These are phyloP conservation scores for Drosophila quasianomalipes DNA, from an alignment of 2,888 invertebrate genomes.

Conservation along the genomic window DNA sequence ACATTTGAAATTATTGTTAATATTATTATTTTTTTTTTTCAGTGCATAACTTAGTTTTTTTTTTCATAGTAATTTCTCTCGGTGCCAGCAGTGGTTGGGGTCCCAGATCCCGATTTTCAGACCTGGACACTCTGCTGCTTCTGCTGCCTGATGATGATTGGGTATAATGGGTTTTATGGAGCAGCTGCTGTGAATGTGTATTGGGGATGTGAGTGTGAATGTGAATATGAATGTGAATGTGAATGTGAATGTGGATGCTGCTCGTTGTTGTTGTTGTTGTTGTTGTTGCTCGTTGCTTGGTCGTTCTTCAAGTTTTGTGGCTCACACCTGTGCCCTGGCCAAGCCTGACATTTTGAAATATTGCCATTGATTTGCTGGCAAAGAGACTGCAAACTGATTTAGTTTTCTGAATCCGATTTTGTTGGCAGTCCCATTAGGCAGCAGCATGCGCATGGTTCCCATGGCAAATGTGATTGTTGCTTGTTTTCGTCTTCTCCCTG, in stretches of 20 bases:
- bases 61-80: conserved; percentile 11
- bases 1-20: neutral
- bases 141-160: conserved; percentile 76
- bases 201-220: conserved; percentile 18
- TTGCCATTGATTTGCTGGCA: conserved; percentile 74
- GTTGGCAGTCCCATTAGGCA: conserved; percentile 43
- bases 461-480: conserved; percentile 63
- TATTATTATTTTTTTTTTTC: neutral
- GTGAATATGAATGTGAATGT: conserved; percentile 10
- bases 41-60: neutral
- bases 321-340: conserved; percentile 75
- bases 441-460: conserved; percentile 52
- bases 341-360: conserved; percentile 79
- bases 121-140: conserved; percentile 58
- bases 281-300: conserved; percentile 5
- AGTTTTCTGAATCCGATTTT: conserved; percentile 63
- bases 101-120: conserved; percentile 67
- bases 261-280: conserved; percentile 20
- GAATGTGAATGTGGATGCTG: conserved; percentile 37
- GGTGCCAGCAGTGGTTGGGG: conserved; percentile 26
- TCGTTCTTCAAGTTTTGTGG: conserved; percentile 68
- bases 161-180: conserved; percentile 80
- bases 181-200: conserved; percentile 64
- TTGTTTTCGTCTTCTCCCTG: conserved; percentile 5
- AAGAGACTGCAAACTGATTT: conserved; percentile 65